These are phyloP conservation scores for Struthio camelus DNA, from an alignment of 2,113 vertebrate species.

Conservation along the genomic window DNA sequence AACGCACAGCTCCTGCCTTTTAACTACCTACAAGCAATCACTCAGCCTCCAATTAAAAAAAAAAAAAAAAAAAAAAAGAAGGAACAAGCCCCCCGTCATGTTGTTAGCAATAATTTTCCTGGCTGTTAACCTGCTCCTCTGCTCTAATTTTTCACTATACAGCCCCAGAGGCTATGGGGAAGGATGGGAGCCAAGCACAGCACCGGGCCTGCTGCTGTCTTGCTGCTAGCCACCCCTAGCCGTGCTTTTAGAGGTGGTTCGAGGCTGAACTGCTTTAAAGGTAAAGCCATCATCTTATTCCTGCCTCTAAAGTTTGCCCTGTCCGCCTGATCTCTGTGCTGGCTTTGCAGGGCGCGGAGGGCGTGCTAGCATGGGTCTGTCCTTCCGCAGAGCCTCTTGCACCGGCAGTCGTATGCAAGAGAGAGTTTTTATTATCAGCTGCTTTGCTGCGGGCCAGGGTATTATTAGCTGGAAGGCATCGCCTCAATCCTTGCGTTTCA, in stretches of 20 bases:
- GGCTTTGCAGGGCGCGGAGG: background rate
- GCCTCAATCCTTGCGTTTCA: too few relatives aligned
- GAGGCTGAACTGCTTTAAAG: too few relatives aligned
- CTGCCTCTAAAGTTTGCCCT: background rate
- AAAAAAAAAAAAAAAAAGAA: background rate
- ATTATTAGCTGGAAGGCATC: background rate
- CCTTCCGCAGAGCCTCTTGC: too few relatives aligned
- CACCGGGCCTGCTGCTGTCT: background rate
- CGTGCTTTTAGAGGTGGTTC: rapidly evolving
- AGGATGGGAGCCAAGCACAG: rapidly evolving
- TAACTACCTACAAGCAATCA: constrained; percentile 25
- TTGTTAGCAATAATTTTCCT: constrained; percentile 24
- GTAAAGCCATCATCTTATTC: background rate
- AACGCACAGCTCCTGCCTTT: constrained; percentile 32
- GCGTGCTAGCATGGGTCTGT: rapidly evolving
- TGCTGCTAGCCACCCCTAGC: background rate
- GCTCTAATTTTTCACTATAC: background rate
- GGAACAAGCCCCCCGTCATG: constrained; percentile 2
- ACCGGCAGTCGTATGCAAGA: background rate
- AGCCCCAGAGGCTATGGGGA: background rate
- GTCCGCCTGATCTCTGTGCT: rapidly evolving
- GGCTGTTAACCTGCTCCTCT: constrained; percentile 18
- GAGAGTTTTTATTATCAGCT: rapidly evolving
- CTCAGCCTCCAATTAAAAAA: background rate
- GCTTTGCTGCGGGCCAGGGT: too few relatives aligned